phyloP scores from a whole-genome alignment of 2,113 vertebrate genomes.

The Cebus imitator region DNA sequence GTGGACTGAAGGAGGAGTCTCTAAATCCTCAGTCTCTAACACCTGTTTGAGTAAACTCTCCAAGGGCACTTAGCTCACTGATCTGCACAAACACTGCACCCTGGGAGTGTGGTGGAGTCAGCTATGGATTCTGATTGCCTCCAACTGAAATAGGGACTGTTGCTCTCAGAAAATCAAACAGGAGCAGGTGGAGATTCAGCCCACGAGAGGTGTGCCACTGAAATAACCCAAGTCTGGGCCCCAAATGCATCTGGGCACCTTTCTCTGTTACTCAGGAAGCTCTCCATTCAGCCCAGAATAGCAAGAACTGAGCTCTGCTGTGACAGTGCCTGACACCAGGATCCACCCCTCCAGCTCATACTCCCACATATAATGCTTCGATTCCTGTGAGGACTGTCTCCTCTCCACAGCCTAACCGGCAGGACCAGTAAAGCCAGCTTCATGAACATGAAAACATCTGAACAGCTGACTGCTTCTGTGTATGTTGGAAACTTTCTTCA shows the following conservation, averaged over 20 bases:
- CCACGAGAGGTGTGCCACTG: not conserved
- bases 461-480: not conserved
- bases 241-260: too few species aligned
- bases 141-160: not conserved
- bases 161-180: not conserved
- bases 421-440: not conserved
- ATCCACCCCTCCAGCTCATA: not conserved
- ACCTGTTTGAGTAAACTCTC: not conserved
- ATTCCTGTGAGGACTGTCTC: not conserved
- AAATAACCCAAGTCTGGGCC: not conserved
- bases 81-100: not conserved
- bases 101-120: not conserved
- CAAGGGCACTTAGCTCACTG: not conserved
- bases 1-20: not conserved
- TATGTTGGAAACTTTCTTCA: not conserved
- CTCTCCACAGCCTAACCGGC: not conserved
- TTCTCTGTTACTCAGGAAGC: not conserved
- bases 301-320: not conserved
- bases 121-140: fast-evolving
- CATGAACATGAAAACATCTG: not conserved
- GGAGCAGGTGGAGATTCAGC: not conserved
- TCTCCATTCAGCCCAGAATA: not conserved
- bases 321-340: not conserved
- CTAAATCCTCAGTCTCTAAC: not conserved
- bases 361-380: not conserved